Percentiles rank a stretch among this genome's conserved stretches.
phyloP scores from a whole-genome alignment of 2,797 vertebrate species.

The Enteromius viviparus region DNA sequence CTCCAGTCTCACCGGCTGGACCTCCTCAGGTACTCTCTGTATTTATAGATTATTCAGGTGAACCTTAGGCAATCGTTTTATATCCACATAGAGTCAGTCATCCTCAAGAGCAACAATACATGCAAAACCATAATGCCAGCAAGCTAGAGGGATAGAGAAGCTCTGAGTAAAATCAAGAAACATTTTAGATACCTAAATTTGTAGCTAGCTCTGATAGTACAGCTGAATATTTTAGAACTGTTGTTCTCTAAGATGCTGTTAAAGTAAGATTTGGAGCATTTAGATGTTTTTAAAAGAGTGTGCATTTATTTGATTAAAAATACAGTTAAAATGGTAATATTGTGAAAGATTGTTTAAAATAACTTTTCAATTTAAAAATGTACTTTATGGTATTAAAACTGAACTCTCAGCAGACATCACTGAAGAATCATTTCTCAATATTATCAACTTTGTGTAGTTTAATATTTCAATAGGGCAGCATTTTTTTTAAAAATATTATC shows the following conservation, averaged over 20 bases:
- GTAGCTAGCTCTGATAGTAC: too few relatives aligned
- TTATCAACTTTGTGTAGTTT: background rate
- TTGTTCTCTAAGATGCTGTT: too few relatives aligned
- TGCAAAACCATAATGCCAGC: background rate
- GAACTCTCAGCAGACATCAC: background rate
- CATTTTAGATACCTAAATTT: too few relatives aligned
- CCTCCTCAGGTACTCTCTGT: slow-evolving; percentile 83
- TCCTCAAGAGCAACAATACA: background rate
- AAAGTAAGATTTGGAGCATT: background rate
- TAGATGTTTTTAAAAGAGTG: background rate
- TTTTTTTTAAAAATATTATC: background rate
- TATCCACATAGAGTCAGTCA: background rate
- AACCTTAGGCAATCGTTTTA: background rate
- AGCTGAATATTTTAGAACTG: too few relatives aligned
- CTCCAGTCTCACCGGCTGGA: slow-evolving; percentile 81
- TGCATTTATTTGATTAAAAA: background rate
- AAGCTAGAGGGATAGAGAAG: background rate
- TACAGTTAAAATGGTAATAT: background rate
- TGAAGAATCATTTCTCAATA: background rate
- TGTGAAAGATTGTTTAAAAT: background rate
- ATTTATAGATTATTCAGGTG: background rate
- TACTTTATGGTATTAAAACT: background rate
- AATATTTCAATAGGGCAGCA: background rate
- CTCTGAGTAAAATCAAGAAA: too few relatives aligned
- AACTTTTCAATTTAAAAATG: background rate